Evolutionary conservation across 2,888 invertebrate genomes (phyloP), one percentile per base, ranked within the genome.

Genomic region (Drosophila lacicola): DNA sequence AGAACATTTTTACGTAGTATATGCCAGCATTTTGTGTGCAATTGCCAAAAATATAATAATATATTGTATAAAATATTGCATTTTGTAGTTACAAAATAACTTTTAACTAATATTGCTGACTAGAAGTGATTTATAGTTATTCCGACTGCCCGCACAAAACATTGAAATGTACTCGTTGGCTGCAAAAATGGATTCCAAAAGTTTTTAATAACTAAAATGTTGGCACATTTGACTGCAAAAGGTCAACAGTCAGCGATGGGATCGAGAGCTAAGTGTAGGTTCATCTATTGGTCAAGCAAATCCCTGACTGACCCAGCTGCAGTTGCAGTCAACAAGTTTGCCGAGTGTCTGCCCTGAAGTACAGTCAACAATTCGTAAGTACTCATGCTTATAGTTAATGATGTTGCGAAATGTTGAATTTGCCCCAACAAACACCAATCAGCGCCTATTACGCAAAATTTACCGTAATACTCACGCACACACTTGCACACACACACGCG

Each of bases 301-400:
- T 29, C 29, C 29, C 25, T 14, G 0, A 17, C 8, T 6, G 8
- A 5, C 33, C 3, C 41, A 44, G 39, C 57, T 49, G 11, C 41
- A 17, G 36, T 10, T 54, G 45, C 49, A 65, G 57, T 66, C 57
- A 61, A 61, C 49, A 66, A 69, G 60, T 50, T 66, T 54, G 36
- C 46, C 42, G 54, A 63, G 47, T 44, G 47, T 41, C 54, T 55
- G 64, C 37, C 41, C 19, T 33, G 33, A 58, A 58, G 54, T 60
- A 57, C 29, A 57, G 56, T 74, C 53, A 60, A 61, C 56, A 73
- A 62, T 53, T 46, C 36, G 29, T 11, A 55, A 47, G 36, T 29
- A 41, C 13, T 60, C 41, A 10, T 58, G 13, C 44, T 58, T 37
- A 29, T 11, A 53, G 44, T 47, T 71, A 45, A 46, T 63, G 69